Percentiles rank a stretch among this genome's conserved stretches.
Conservation (phyloP, 2,888 invertebrate genomes). For the Iselma pallidipennis region DNA sequence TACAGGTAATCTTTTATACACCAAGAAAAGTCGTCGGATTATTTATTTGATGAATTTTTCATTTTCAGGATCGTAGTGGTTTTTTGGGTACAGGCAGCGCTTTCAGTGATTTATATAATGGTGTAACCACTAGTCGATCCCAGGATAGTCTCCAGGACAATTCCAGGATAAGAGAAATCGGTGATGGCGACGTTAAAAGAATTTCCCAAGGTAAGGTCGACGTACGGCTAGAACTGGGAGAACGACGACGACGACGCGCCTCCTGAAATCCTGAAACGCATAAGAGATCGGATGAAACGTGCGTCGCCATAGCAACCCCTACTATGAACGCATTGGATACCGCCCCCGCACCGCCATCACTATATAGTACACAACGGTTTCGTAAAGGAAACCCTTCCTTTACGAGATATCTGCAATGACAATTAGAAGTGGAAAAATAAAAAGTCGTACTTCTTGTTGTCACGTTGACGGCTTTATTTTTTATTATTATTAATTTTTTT, state of each 20-base stretch:
- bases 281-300: constrained; percentile 46
- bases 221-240: not conserved
- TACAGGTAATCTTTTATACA: constrained; percentile 61
- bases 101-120: constrained; percentile 69
- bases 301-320: constrained; percentile 50
- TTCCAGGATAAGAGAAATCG: constrained; percentile 48
- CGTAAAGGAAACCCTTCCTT: not conserved
- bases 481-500: not conserved
- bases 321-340: constrained; percentile 47
- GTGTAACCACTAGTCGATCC: constrained; percentile 49
- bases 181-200: constrained; percentile 50
- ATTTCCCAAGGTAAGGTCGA: constrained; percentile 46
- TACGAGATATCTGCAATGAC: not conserved
- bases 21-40: not conserved
- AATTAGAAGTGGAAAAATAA: constrained; percentile 13
- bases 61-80: constrained; percentile 65
- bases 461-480: not conserved
- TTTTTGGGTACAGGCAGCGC: constrained; percentile 74
- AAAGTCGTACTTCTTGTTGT: not conserved
- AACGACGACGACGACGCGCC: not conserved
- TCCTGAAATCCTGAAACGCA: constrained; percentile 20
- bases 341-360: constrained; percentile 29
- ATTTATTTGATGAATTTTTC: not conserved
- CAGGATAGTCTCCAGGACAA: constrained; percentile 48
- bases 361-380: constrained; percentile 7